These are phyloP conservation scores for Nothoprocta perdicaria DNA, from an alignment of 2,113 vertebrate genomes.

Conservation along the genomic window DNA sequence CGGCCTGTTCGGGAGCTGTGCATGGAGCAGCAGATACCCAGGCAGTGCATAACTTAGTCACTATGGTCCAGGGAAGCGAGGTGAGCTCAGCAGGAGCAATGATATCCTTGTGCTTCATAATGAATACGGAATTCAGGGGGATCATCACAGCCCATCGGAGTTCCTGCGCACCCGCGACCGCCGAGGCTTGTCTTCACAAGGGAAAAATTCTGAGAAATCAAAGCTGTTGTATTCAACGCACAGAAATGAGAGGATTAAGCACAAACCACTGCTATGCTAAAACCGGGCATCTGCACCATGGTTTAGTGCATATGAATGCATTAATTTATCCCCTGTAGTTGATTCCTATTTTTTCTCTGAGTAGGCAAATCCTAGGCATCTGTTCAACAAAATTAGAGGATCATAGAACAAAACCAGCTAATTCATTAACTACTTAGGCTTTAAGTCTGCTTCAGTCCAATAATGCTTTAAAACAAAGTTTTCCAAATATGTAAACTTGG, in stretches of 20 bases:
- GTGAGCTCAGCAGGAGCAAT: neutral
- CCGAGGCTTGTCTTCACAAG: neutral
- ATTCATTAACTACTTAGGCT: neutral
- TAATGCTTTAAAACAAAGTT: neutral
- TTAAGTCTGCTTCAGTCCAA: neutral
- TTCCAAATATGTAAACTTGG: neutral
- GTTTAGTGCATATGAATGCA: neutral
- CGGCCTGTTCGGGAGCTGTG: neutral
- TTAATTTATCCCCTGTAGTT: neutral
- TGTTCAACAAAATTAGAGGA: neutral
- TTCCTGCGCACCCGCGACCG: neutral
- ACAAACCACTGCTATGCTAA: neutral
- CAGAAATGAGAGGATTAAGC: neutral
- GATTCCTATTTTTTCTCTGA: neutral
- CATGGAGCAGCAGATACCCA: neutral
- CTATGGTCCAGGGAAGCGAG: neutral
- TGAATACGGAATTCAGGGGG: neutral
- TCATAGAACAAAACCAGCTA: neutral
- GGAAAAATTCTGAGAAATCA: neutral
- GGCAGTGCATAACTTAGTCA: neutral
- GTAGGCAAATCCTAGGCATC: neutral
- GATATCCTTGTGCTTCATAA: neutral
- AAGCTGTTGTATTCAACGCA: neutral
- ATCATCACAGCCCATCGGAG: neutral
- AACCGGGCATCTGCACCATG: accelerated